These are phyloP conservation scores for Columba guinea DNA, from an alignment of 2,797 vertebrate species.

Conservation along the genomic window DNA sequence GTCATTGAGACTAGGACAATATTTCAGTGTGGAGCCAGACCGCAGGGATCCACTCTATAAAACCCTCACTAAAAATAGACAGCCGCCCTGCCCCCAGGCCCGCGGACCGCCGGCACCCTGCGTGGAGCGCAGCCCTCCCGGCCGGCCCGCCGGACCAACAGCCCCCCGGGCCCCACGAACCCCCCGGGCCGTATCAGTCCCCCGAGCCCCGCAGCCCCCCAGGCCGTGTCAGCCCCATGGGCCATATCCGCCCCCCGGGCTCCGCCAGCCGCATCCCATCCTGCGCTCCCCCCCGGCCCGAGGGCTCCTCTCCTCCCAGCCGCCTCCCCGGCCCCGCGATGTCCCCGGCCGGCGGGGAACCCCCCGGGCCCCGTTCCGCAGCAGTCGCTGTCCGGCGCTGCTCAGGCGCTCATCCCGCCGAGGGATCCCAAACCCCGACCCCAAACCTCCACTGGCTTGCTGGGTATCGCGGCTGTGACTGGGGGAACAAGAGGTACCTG, in stretches of 20 bases:
- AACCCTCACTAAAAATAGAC: constrained; percentile 83
- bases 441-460: neutral
- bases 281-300: neutral
- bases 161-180: too few species aligned
- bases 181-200: neutral
- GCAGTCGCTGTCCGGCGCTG: neutral
- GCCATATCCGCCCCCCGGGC: too few species aligned
- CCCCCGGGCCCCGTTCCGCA: neutral
- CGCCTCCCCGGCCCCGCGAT: neutral
- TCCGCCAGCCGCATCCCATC: neutral
- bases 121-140: neutral
- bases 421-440: too few species aligned
- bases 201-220: constrained; percentile 32
- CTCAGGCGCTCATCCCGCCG: neutral
- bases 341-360: neutral
- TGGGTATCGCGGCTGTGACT: neutral
- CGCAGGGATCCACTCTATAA: constrained; percentile 87
- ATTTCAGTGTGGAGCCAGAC: constrained; percentile 88
- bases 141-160: neutral
- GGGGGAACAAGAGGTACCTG: neutral
- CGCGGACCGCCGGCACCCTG: constrained; percentile 71
- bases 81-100: constrained; percentile 73
- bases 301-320: neutral
- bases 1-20: constrained; percentile 85
- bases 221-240: too few species aligned